phyloP scores from a whole-genome alignment of 2,888 invertebrate genomes.

The Endomychus coccineus region DNA sequence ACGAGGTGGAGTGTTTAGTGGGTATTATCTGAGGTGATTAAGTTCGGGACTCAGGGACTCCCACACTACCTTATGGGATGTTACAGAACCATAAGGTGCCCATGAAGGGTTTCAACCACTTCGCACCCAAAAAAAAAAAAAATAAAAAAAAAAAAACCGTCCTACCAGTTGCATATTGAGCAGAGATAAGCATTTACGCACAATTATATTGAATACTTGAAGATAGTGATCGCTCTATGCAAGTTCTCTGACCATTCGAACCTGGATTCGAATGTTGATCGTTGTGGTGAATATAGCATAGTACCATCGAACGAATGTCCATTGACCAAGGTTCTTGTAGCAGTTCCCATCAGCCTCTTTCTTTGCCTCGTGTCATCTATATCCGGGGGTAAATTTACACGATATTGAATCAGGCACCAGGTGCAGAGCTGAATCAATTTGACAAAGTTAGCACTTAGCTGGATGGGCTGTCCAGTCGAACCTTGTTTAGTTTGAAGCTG shows the following conservation, averaged over 20 bases:
- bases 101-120: too few relatives aligned
- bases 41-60: too few relatives aligned
- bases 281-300: slow-evolving; percentile 55
- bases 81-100: too few relatives aligned
- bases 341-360: slow-evolving; percentile 48
- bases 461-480: slow-evolving; percentile 43
- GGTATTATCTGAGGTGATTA: too few relatives aligned
- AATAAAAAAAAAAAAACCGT: too few relatives aligned
- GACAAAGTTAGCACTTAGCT: slow-evolving; percentile 63
- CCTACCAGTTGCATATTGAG: slow-evolving; percentile 63
- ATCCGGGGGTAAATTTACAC: slow-evolving; percentile 66
- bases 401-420: slow-evolving; percentile 70
- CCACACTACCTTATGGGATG: too few relatives aligned
- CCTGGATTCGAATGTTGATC: slow-evolving; percentile 52
- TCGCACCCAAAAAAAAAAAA: too few relatives aligned
- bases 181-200: slow-evolving; percentile 58
- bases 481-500: slow-evolving; percentile 25
- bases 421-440: slow-evolving; percentile 54
- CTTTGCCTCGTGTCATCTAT: slow-evolving; percentile 58
- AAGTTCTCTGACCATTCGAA: slow-evolving; percentile 56
- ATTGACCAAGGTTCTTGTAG: slow-evolving; percentile 22
- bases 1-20: too few relatives aligned
- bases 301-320: slow-evolving; percentile 73
- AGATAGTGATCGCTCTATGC: slow-evolving; percentile 59
- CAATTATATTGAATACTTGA: slow-evolving; percentile 71